These are phyloP conservation scores for Abramis brama DNA, from an alignment of 2,113 vertebrate species.

Conservation along the genomic window DNA sequence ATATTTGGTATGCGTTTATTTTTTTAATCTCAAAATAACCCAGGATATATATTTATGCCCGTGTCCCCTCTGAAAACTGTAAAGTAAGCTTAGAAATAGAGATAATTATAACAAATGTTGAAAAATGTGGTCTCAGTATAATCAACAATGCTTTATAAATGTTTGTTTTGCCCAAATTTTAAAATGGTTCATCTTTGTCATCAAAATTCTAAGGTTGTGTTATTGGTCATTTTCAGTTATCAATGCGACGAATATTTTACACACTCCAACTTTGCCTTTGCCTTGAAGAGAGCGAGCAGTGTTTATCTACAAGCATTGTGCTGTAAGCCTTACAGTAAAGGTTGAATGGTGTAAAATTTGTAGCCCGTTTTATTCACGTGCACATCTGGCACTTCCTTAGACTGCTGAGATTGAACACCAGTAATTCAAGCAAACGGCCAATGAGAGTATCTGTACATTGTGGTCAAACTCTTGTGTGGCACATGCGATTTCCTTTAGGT, in stretches of 20 bases:
- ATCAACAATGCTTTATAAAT: not conserved
- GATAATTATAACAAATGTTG: not conserved
- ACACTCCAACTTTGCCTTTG: not conserved
- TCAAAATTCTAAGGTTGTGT: not conserved
- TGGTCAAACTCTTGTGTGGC: not conserved
- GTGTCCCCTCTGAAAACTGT: not conserved
- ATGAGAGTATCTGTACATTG: not conserved
- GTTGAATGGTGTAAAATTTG: not conserved
- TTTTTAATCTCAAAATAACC: not conserved
- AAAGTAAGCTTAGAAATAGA: not conserved
- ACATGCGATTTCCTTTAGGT: not conserved
- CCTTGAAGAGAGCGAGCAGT: not conserved
- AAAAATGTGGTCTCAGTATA: not conserved
- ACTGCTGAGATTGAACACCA: not conserved
- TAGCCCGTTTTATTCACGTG: not conserved
- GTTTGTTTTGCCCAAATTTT: not conserved
- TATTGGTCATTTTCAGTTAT: not conserved
- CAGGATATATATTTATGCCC: not conserved
- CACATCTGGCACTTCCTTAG: not conserved
- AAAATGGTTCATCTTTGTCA: not conserved
- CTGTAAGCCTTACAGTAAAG: not conserved
- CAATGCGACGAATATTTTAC: not conserved
- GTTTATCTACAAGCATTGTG: not conserved
- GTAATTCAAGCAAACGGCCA: not conserved
- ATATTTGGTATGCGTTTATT: not conserved